Evolutionary conservation across 2,797 vertebrate species (phyloP).

Genomic region (Dendrocincla fuliginosa): DNA sequence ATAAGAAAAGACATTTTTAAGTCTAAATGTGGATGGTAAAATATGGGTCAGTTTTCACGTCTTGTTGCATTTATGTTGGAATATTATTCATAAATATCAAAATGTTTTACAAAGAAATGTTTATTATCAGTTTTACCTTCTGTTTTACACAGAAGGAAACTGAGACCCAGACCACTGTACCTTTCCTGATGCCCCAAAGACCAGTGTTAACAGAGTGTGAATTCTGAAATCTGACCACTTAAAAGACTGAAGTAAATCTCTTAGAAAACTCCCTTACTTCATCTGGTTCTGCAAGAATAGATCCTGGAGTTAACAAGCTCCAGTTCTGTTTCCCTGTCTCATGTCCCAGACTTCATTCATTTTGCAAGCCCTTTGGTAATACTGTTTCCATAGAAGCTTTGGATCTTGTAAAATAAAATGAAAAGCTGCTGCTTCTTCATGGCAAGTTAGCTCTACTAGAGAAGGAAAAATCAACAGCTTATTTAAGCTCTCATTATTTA

Average conservation of each 20-base stretch:
- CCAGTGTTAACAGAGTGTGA: neutral
- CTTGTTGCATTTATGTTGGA: neutral
- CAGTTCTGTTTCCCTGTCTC: neutral
- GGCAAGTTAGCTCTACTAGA: constrained; percentile 23
- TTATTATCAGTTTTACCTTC: neutral
- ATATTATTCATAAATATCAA: neutral
- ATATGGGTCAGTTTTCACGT: neutral
- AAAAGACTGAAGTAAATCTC: neutral
- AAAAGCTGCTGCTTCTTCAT: neutral
- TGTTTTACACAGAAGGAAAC: neutral
- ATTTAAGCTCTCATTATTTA: constrained; percentile 40
- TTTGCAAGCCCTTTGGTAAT: neutral
- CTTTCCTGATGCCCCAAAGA: neutral
- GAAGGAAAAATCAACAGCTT: constrained; percentile 36
- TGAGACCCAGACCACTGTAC: neutral
- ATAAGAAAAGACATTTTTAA: neutral
- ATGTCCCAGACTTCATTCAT: neutral
- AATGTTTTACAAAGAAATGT: neutral
- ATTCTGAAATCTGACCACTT: neutral
- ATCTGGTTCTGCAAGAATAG: neutral
- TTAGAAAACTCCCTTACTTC: neutral
- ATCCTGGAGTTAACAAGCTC: neutral
- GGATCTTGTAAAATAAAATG: neutral
- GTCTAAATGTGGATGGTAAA: neutral
- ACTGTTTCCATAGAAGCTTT: neutral